Base-by-base conservation (phyloP, 64 coral and sea anemone species). In the Porites australiensis region DNA sequence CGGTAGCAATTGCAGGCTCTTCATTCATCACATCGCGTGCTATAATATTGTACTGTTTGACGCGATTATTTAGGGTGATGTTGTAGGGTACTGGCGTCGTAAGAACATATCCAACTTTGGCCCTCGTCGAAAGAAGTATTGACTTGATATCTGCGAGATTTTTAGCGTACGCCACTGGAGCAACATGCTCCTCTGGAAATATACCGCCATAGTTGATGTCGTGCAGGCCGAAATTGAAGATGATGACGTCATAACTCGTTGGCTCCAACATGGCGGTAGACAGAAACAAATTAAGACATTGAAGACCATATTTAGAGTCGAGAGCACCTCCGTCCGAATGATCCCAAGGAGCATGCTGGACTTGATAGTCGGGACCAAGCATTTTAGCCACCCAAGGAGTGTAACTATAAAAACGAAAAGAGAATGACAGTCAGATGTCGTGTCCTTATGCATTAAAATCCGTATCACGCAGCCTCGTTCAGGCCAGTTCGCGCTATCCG, bases 211-310 rank as follows among this genome's bases (percentile, higher is more conserved):
- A 95, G 72, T 92, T 67, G 10, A 95, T 72, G 45, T 98, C 96
- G 74, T 95, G 92, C 64, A 98, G 46, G 45, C 96, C 96, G 77
- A 98, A 98, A 62, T 98, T 98, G 72, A 98, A 95, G 19, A 98
- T 73, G 54, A 98, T 98, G 1, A 88, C 89, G 62, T 98, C 96
- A 65, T 91, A 95, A 27, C 4, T 44, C 37, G 83, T 82, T 64
- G 45, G 44, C 44, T 92, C 58, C 8, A 88, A 89, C 50, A 19
- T 83, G 27, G 59, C 63, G 54, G 89, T 94, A 3, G 75, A 87
- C 2, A 98, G 78, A 52, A 98, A 82, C 44, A 94, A 59, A 4
- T 54, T 15, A 37, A 98, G 72, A 43, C 96, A 98, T 70, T 95
- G 82, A 6, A 95, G 13, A 21, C 88, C 96, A 63, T 98, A 98